Evolutionary conservation across 2,113 vertebrate genomes (phyloP), one percentile per base, ranked within the genome.

Genomic region (Otocyon megalotis): DNA sequence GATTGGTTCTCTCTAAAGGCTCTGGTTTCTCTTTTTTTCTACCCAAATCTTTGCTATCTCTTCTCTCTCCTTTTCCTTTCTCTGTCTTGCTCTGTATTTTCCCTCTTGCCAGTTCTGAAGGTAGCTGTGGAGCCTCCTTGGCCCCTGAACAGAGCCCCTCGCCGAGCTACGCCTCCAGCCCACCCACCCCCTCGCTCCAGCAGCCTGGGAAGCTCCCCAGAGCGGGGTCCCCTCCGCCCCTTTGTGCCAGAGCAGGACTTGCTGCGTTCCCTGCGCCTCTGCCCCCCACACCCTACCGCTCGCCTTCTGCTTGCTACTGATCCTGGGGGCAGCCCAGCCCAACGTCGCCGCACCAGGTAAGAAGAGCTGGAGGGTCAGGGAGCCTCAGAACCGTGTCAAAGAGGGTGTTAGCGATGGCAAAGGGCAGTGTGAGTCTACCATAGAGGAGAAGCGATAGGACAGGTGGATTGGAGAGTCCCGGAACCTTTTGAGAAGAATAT

Each of bases 81-180:
- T 87, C 76, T 71, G 11, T 72, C 84, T 60, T 83, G 53, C 30
- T 62, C 37, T 79, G 69, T 37, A 37, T 76, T 56, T 8, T 69
- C 63, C n/a, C 19, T 30, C 24, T 37, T 14, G 89, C 5, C 95
- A 99, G 99, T 98, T 97, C 98, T 99, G 22, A 99, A 98, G 90
- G 99, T 99, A 95, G 99, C 99, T 93, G 98, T 86, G 96, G 99
- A 97, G 56, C 99, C 98, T 20, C 99, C 99, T 0, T 99, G 99
- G 99, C 99, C 99, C 0, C 99, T 99, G 28, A 98, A 98, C 92
- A 96, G 98, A 62, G 98, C 98, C 32, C 98, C 98, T 24, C 98
- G 97, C 32, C 94, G 97, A 3, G 83, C 98, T 5, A 97, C 97
- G 2, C 97, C 97, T 63, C 98, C 98, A 74, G 76, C 89, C 0